Evolutionary conservation across 2,797 vertebrate genomes (phyloP), one percentile per base, ranked within the genome.

Genomic region (Tarsius wallacei): DNA sequence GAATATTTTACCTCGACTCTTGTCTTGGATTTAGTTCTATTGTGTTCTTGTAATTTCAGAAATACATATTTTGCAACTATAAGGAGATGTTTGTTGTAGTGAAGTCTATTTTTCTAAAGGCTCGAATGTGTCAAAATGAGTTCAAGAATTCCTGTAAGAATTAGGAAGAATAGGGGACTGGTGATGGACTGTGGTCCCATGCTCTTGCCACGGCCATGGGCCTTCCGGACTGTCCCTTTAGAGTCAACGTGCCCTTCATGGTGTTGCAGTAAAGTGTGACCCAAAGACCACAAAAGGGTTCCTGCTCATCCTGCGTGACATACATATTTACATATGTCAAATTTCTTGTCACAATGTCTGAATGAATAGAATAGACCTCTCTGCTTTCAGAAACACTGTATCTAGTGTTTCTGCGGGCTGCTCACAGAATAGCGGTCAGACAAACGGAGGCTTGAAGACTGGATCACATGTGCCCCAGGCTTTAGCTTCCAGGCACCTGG

Each of bases 271-370:
- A 57, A 87, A 0, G 1, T n/a, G 57, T 42, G 31, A 61, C 33
- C 19, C 61, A 83, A 51, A 53, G 14, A n/a, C 74, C 28, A 55
- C 26, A 26, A 14, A 73, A 71, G 6, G n/a, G 13, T 36, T 73
- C 21, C 33, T 24, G 2, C 7, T 19, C 14, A 7, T 19, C 5
- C 19, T 21, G 0, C 49, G 47, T 80, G 91, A 82, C 22, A 77
- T 49, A 74, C 33, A 76, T 66, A 66, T 76, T 70, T 88, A 91
- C 33, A 78, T 61, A 21, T 85, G 84, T 76, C 73, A 55, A 59
- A 63, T 59, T 82, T 93, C 83, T 87, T 70, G 14, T 92, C 88
- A 94, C 33, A 61, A 36, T 49, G 66, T 87, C 55, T 96, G 61
- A 94, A 22, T 82, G 51, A 80, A 76, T 42, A 89, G 22, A 64